Evolutionary conservation across 2,113 vertebrate genomes (phyloP).

Genomic region (Notechis scutatus): DNA sequence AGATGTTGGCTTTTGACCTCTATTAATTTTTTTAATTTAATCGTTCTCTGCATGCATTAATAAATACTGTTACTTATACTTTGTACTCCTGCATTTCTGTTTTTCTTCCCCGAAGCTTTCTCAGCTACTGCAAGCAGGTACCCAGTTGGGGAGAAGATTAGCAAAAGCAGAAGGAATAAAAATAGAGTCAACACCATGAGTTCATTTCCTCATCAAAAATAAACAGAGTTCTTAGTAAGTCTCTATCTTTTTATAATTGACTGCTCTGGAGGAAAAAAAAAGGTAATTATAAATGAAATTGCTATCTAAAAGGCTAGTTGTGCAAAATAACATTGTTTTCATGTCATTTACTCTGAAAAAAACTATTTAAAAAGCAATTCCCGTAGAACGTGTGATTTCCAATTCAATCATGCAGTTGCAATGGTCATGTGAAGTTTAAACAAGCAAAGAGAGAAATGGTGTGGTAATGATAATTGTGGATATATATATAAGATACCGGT

Average conservation of each 20-base stretch:
- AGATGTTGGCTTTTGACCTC: constrained; percentile 58
- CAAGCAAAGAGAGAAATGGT: background rate
- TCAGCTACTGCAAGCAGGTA: constrained; percentile 31
- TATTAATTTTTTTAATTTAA: constrained; percentile 65
- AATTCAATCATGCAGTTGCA: constrained; percentile 6
- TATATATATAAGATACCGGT: background rate
- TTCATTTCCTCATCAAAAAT: background rate
- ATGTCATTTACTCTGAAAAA: constrained; percentile 3
- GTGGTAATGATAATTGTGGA: background rate
- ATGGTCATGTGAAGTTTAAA: constrained; percentile 1
- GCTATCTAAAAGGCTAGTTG: constrained; percentile 45
- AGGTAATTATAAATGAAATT: constrained; percentile 37
- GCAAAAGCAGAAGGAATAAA: constrained; percentile 42
- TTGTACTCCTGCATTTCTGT: constrained; percentile 35
- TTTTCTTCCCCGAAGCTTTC: constrained; percentile 34
- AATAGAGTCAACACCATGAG: background rate
- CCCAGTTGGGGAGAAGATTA: constrained; percentile 27
- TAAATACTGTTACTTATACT: constrained; percentile 41
- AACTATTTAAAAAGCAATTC: constrained; percentile 6
- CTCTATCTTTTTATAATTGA: constrained; percentile 25
- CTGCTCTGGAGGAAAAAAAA: constrained; percentile 40
- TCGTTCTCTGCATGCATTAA: constrained; percentile 48
- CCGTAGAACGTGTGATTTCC: background rate
- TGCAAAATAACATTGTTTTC: constrained; percentile 39
- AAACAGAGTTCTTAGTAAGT: constrained; percentile 3